A percentile compares a stretch with the other conserved stretches of the same genome.
These are phyloP conservation scores for Harpalus rufipes DNA, from an alignment of 2,888 invertebrate species.

Conservation along the genomic window DNA sequence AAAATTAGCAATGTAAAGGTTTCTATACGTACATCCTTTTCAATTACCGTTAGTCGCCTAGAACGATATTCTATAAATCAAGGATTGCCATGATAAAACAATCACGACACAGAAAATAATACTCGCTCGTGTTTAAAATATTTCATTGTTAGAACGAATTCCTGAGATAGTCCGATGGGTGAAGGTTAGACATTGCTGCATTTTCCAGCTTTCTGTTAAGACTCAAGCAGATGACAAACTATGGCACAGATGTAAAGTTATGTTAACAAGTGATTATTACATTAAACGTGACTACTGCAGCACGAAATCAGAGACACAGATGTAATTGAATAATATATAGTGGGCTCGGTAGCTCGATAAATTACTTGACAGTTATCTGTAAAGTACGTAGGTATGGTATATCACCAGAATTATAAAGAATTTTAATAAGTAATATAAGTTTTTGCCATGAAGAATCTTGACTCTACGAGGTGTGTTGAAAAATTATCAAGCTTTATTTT, in stretches of 20 bases:
- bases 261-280: conserved; percentile 30
- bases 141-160: conserved; percentile 35
- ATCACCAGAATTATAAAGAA: no score
- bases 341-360: no score
- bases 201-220: conserved; percentile 21
- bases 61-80: conserved; percentile 34
- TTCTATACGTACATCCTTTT: conserved; percentile 17
- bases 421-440: background rate
- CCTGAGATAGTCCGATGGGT: conserved; percentile 8
- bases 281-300: conserved; percentile 20
- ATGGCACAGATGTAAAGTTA: background rate
- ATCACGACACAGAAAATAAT: conserved; percentile 29
- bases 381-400: no score
- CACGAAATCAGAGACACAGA: background rate
- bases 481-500: no score
- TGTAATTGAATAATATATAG: background rate
- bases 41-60: conserved; percentile 37
- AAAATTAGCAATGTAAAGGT: conserved; percentile 42
- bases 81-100: conserved; percentile 50
- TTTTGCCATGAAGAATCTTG: background rate
- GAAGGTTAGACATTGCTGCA: conserved; percentile 39
- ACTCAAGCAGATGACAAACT: conserved; percentile 20
- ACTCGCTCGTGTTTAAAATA: conserved; percentile 32
- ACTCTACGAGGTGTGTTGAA: no score
- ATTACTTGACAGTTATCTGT: no score